Percentiles rank a stretch among this genome's conserved stretches.
These are phyloP conservation scores for Schlechtendalia chinensis DNA, from an alignment of 1,140 invertebrate genomes.

Conservation along the genomic window DNA sequence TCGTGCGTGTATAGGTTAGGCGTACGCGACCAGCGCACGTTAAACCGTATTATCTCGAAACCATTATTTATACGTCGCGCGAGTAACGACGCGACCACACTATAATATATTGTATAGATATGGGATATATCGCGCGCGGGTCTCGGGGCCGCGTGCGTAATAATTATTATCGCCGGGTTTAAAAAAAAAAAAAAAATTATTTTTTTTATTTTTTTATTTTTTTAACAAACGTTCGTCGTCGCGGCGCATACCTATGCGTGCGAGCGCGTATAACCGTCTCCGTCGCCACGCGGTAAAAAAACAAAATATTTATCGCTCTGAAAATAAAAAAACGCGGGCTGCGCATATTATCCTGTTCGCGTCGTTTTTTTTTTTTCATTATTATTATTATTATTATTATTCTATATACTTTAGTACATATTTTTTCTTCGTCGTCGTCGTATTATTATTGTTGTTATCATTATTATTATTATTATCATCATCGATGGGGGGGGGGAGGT, in stretches of 20 bases:
- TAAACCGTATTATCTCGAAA: constrained; percentile 31
- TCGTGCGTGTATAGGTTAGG: no score
- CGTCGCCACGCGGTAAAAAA: constrained; percentile 9
- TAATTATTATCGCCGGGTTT: constrained; percentile 35
- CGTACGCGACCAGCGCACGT: neutral
- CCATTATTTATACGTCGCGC: constrained; percentile 12
- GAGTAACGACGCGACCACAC: neutral
- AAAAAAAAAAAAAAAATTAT: no score
- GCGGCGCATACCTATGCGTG: constrained; percentile 35
- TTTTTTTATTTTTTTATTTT: no score
- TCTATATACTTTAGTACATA: no score
- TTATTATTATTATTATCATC: no score
- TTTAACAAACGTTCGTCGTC: neutral
- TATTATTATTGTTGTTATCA: no score
- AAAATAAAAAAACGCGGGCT: no score
- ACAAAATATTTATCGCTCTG: constrained; percentile 23
- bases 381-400: no score
- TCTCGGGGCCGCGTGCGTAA: constrained; percentile 1
- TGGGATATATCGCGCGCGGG: neutral
- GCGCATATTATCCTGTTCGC: neutral
- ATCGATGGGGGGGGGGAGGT: no score
- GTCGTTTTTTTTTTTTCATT: neutral
- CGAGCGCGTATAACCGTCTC: neutral
- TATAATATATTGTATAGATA: neutral
- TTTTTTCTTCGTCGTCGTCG: no score